These are phyloP conservation scores for Rhinichthys klamathensis DNA, from an alignment of 2,113 vertebrate genomes.

Conservation along the genomic window DNA sequence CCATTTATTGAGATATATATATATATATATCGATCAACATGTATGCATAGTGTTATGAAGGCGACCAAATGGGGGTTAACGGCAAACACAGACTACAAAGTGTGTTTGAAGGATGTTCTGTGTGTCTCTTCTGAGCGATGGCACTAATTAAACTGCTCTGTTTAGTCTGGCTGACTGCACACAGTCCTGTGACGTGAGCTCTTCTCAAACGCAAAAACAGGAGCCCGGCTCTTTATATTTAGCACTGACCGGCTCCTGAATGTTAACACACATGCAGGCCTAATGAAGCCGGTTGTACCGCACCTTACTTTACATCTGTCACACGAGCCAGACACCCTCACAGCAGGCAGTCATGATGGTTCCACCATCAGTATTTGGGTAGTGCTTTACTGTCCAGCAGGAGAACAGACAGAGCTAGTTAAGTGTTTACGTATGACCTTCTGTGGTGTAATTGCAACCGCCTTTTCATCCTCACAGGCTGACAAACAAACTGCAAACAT, in stretches of 20 bases:
- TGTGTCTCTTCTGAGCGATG: slow-evolving; percentile 8
- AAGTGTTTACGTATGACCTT: slow-evolving; percentile 32
- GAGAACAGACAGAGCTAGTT: slow-evolving; percentile 20
- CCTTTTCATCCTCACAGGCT: slow-evolving; percentile 9
- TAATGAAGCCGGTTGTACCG: slow-evolving; percentile 16
- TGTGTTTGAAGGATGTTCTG: not conserved
- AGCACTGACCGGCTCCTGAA: not conserved
- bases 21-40: not conserved
- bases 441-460: not conserved
- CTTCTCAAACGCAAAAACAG: slow-evolving; percentile 25
- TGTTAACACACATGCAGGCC: not conserved
- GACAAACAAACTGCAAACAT: slow-evolving; percentile 16
- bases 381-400: slow-evolving; percentile 34
- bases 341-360: slow-evolving; percentile 27
- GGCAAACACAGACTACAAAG: not conserved
- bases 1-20: not conserved
- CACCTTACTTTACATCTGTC: slow-evolving; percentile 66
- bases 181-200: slow-evolving; percentile 61
- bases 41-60: not conserved
- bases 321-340: slow-evolving; percentile 58
- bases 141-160: slow-evolving; percentile 52
- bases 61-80: not conserved
- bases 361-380: slow-evolving; percentile 3
- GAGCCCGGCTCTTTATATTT: not conserved
- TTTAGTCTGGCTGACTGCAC: slow-evolving; percentile 69